phyloP scores from a whole-genome alignment of 2,797 vertebrate genomes.

The Tamandua tetradactyla region DNA sequence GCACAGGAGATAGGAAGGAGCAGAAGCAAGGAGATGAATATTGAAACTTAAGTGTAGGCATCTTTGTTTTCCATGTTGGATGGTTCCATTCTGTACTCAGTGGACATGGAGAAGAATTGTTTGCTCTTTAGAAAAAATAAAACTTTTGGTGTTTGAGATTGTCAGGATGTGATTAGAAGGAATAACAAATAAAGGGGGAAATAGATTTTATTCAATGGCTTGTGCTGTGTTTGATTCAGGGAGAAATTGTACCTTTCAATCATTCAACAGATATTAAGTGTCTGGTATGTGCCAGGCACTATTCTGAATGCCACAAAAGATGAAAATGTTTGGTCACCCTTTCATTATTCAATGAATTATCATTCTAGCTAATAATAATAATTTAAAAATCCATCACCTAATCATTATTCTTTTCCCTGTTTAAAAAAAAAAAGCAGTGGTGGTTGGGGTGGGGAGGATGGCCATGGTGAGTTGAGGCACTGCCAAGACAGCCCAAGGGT shows the following conservation, averaged over 20 bases:
- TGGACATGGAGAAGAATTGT: accelerated
- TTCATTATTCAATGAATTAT: background rate
- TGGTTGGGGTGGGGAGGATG: background rate
- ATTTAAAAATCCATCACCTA: too few species aligned
- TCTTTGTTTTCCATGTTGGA: background rate
- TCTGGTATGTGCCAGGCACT: too few species aligned
- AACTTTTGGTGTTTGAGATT: background rate
- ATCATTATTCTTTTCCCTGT: background rate
- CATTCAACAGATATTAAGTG: background rate
- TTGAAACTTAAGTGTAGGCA: background rate
- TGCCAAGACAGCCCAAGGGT: background rate
- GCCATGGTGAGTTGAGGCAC: background rate
- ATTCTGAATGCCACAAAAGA: background rate
- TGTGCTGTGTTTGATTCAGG: background rate
- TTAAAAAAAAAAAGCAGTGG: background rate
- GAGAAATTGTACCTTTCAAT: background rate
- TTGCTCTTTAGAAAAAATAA: background rate
- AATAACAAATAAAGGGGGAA: background rate
- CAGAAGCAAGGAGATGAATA: background rate
- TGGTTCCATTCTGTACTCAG: accelerated
- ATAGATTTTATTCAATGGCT: background rate
- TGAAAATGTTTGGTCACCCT: background rate
- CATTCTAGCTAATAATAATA: background rate
- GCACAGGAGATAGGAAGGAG: background rate
- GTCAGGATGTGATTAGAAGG: background rate